Evolutionary conservation across 1,140 invertebrate species (phyloP).

Genomic region (Drosophila lini): DNA sequence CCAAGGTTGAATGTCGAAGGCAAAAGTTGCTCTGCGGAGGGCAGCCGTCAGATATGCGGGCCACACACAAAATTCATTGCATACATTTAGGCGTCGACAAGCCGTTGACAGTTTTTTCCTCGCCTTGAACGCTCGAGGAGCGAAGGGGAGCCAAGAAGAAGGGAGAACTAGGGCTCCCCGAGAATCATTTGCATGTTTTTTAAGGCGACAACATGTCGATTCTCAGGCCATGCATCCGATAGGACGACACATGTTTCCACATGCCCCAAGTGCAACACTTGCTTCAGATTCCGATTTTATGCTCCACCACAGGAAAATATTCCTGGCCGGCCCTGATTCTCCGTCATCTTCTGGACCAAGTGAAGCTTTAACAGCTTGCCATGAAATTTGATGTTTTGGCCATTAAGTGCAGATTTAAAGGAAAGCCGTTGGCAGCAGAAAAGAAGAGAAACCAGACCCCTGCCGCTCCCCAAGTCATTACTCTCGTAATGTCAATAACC

Average conservation of each 20-base stretch:
- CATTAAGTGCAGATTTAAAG: constrained; percentile 68
- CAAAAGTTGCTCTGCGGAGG: constrained; percentile 53
- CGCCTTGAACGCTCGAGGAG: constrained; percentile 8
- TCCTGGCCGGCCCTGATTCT: constrained; percentile 33
- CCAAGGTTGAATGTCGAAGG: constrained; percentile 34
- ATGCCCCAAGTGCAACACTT: constrained; percentile 12
- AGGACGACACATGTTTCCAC: constrained; percentile 55
- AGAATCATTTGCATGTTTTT: constrained; percentile 71
- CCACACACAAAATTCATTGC: constrained; percentile 49
- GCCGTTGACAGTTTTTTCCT: constrained; percentile 70
- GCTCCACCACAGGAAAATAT: constrained; percentile 1
- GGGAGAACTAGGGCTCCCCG: not conserved
- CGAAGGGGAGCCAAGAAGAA: not conserved
- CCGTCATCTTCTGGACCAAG: not conserved
- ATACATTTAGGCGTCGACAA: constrained; percentile 70
- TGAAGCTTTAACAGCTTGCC: constrained; percentile 48
- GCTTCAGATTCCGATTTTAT: constrained; percentile 15
- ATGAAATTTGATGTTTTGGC: constrained; percentile 57
- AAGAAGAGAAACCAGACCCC: not conserved
- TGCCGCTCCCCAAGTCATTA: constrained; percentile 26
- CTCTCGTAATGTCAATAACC: constrained; percentile 67
- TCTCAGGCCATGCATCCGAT: constrained; percentile 46
- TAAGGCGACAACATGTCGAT: constrained; percentile 59
- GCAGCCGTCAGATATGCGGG: constrained; percentile 73
- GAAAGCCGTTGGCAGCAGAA: constrained; percentile 24